phyloP scores from a whole-genome alignment of 2,797 vertebrate genomes.

The Falco peregrinus region DNA sequence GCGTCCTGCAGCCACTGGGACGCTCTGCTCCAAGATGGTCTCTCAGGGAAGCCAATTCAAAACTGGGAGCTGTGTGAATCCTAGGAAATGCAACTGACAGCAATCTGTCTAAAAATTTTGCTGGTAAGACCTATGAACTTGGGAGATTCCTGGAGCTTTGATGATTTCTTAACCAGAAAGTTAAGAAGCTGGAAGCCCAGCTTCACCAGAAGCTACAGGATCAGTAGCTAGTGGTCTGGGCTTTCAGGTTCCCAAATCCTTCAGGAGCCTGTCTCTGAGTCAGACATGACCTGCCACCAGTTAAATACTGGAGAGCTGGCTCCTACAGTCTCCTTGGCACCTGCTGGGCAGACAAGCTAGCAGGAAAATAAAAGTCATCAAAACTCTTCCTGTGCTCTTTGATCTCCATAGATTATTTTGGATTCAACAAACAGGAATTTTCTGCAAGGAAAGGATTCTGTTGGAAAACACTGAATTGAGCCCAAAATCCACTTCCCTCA shows the following conservation, averaged over 20 bases:
- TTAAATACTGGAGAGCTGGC: neutral
- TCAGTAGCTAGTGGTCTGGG: neutral
- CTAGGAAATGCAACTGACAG: fast-evolving
- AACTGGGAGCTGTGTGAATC: neutral
- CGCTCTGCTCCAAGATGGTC: neutral
- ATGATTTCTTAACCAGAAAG: neutral
- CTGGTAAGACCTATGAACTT: neutral
- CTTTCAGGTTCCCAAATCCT: neutral
- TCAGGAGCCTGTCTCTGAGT: neutral
- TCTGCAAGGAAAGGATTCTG: neutral
- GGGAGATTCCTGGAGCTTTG: neutral
- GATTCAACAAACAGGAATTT: neutral
- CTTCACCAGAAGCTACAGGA: neutral
- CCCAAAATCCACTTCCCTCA: neutral
- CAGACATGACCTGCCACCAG: neutral
- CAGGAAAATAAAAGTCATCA: neutral
- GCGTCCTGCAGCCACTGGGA: neutral
- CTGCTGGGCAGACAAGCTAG: neutral
- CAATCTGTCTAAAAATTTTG: neutral
- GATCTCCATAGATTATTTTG: neutral
- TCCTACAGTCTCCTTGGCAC: neutral
- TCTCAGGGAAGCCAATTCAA: neutral
- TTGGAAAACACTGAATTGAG: neutral
- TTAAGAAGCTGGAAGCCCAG: neutral
- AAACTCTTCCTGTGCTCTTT: neutral